phyloP scores from a whole-genome alignment of 2,888 invertebrate genomes.

The Spodoptera picta region DNA sequence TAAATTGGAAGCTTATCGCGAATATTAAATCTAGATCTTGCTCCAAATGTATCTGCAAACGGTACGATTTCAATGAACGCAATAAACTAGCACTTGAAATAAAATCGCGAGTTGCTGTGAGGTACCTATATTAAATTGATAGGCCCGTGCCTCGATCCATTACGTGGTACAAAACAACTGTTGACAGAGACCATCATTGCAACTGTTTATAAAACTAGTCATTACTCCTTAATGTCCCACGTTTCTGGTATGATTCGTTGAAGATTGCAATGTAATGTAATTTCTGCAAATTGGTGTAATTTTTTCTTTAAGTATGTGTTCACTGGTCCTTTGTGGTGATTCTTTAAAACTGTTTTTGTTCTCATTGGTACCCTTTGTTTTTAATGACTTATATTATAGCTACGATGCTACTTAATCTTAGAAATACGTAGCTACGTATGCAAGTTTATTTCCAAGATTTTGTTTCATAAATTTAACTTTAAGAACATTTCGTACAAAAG shows the following conservation, averaged over 20 bases:
- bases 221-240: slow-evolving; percentile 46
- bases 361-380: not conserved
- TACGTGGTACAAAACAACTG: slow-evolving; percentile 73
- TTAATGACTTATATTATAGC: no score
- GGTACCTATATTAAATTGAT: slow-evolving; percentile 82
- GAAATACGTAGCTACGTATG: no score
- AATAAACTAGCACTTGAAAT: slow-evolving; percentile 81
- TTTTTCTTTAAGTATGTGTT: slow-evolving; percentile 30
- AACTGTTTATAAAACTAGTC: slow-evolving; percentile 50
- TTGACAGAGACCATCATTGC: slow-evolving; percentile 67
- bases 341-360: slow-evolving; percentile 2
- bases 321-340: slow-evolving; percentile 8
- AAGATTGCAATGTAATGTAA: slow-evolving; percentile 17
- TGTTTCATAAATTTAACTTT: no score
- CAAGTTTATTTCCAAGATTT: no score
- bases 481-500: slow-evolving; percentile 6
- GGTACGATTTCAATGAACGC: slow-evolving; percentile 74
- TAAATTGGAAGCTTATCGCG: not conserved
- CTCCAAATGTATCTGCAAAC: slow-evolving; percentile 64
- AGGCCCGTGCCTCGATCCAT: slow-evolving; percentile 71
- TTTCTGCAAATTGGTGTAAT: slow-evolving; percentile 43
- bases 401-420: no score
- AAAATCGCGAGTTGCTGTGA: slow-evolving; percentile 71
- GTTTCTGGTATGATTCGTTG: slow-evolving; percentile 32
- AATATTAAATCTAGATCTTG: slow-evolving; percentile 29